A percentile compares a stretch with the other conserved stretches of the same genome.
phyloP scores from a whole-genome alignment of 1,140 invertebrate genomes.

The Geopemphigus sp. region DNA sequence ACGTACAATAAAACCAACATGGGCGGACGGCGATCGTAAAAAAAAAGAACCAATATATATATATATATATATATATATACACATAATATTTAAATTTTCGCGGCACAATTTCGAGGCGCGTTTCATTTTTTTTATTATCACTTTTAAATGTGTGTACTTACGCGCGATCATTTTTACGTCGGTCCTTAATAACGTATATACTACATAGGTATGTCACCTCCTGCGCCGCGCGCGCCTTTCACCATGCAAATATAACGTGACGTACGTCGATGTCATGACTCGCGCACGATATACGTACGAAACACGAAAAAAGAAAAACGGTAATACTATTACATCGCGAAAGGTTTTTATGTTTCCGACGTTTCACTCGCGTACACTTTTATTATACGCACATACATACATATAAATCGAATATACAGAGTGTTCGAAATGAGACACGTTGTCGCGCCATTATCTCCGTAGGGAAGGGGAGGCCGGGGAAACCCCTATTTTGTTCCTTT shows the following conservation, averaged over 20 bases:
- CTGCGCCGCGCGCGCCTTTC: not conserved
- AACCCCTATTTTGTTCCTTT: no score
- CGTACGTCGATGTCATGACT: conserved; percentile 3
- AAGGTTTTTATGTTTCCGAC: not conserved
- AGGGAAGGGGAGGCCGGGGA: no score
- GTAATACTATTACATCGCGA: not conserved
- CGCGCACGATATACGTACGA: not conserved
- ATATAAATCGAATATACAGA: no score
- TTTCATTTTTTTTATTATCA: conserved; percentile 11
- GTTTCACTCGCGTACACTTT: not conserved
- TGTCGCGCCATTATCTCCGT: no score
- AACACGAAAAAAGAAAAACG: not conserved
- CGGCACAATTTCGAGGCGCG: no score
- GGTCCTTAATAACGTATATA: not conserved
- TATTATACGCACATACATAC: not conserved
- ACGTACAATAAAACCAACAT: no score
- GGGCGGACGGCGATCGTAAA: no score
- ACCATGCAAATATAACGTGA: not conserved
- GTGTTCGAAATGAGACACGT: no score
- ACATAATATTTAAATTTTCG: no score
- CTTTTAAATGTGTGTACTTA: not conserved
- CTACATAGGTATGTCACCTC: not conserved
- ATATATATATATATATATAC: no score
- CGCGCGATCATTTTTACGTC: not conserved
- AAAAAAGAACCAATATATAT: no score